phyloP scores from a whole-genome alignment of 2,113 vertebrate species.

The Vimba vimba region DNA sequence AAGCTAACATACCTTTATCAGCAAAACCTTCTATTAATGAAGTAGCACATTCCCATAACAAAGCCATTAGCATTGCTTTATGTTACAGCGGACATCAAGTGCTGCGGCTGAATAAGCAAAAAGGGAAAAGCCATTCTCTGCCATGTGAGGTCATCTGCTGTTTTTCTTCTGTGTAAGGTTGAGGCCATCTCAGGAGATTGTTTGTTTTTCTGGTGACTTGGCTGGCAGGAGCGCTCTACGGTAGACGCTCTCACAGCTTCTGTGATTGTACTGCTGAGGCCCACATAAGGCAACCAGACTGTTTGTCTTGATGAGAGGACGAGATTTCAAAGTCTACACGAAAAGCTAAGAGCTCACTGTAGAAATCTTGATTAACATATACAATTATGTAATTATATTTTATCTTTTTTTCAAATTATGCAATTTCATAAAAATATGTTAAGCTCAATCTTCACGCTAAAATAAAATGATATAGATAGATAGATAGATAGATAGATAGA shows the following conservation, averaged over 20 bases:
- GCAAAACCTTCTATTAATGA: conserved; percentile 7
- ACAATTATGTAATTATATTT: background rate
- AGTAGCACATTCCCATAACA: conserved; percentile 36
- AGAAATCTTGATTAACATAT: background rate
- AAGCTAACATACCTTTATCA: conserved; percentile 38
- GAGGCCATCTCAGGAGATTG: conserved; percentile 45
- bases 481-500: too few species aligned
- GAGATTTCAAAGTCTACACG: conserved; percentile 8
- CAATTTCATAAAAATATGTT: background rate
- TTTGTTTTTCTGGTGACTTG: conserved; percentile 58
- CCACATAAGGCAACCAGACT: conserved; percentile 43
- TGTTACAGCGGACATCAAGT: background rate
- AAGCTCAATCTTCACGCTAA: background rate
- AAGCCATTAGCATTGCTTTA: conserved; percentile 23
- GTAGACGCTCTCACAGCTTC: conserved; percentile 50
- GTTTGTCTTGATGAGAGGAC: conserved; percentile 39
- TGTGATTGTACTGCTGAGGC: conserved; percentile 48
- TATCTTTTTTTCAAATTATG: background rate
- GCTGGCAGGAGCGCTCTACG: conserved; percentile 49
- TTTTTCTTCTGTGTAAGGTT: conserved; percentile 30
- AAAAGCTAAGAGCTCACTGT: conserved; percentile 1
- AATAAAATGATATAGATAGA: too few species aligned
- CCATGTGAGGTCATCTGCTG: conserved; percentile 40
- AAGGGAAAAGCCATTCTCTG: conserved; percentile 27
- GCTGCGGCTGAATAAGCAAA: conserved; percentile 22